These are phyloP conservation scores for Pygoscelis antarcticus DNA, from an alignment of 2,113 vertebrate species.

Conservation along the genomic window DNA sequence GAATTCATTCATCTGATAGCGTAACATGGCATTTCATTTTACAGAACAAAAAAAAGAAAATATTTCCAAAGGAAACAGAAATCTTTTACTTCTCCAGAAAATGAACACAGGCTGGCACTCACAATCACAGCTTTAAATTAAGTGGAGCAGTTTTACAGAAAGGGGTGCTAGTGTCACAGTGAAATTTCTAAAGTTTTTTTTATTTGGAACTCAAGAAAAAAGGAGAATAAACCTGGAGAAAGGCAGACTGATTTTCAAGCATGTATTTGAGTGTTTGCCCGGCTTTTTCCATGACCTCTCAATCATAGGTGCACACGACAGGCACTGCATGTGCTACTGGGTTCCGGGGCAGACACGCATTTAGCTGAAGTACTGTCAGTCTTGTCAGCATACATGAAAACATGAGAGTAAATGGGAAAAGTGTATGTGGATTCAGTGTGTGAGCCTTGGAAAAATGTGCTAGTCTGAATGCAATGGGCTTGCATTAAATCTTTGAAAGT, in stretches of 20 bases:
- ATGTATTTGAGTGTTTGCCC: neutral
- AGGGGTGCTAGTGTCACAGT: neutral
- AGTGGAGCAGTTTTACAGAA: neutral
- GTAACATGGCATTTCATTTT: neutral
- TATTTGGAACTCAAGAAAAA: neutral
- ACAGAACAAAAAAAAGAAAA: neutral
- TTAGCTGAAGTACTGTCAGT: neutral
- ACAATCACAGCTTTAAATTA: neutral
- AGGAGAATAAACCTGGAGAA: neutral
- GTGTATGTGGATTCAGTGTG: neutral
- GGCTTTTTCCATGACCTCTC: neutral
- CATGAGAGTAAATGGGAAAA: neutral
- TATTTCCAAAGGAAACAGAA: neutral
- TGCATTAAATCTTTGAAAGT: neutral
- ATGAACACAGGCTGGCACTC: neutral
- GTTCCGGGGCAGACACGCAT: neutral
- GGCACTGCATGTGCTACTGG: neutral
- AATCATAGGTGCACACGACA: neutral
- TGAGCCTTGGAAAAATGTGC: neutral
- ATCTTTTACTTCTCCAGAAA: neutral
- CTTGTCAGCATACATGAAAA: neutral
- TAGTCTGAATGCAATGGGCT: neutral
- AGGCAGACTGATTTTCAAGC: neutral
- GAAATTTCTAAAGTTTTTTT: neutral
- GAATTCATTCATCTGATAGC: conserved; percentile 30